Evolutionary conservation across 2,797 vertebrate species (phyloP).

Genomic region (Gambelia wislizenii): DNA sequence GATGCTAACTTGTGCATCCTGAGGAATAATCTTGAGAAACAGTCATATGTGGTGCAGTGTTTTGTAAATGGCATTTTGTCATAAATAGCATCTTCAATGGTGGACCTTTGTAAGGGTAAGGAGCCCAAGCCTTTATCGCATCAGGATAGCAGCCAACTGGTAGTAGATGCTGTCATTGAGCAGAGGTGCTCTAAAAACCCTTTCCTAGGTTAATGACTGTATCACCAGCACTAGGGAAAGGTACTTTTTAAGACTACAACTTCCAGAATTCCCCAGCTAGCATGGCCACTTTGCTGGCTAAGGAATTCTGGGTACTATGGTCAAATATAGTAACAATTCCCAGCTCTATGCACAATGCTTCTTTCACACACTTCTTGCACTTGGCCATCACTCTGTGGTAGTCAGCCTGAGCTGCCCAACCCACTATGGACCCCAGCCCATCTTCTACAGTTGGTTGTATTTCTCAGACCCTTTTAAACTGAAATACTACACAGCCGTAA

Average conservation of each 20-base stretch:
- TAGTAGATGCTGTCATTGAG: neutral
- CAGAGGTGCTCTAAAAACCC: neutral
- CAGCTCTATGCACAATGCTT: too few species aligned
- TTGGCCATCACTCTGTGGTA: neutral
- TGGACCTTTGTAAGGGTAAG: neutral
- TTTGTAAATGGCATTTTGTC: neutral
- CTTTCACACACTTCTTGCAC: neutral
- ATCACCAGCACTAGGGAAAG: too few species aligned
- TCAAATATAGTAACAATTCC: too few species aligned
- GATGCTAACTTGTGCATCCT: neutral
- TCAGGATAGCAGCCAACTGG: neutral
- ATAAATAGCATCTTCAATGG: too few species aligned
- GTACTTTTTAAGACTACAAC: too few species aligned
- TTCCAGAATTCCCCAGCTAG: too few species aligned
- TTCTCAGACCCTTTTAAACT: neutral
- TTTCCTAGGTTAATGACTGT: neutral
- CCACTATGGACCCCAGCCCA: neutral
- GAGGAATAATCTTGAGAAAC: neutral
- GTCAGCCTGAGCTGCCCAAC: neutral
- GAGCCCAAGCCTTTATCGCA: neutral
- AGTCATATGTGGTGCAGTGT: neutral
- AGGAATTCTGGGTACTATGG: too few species aligned
- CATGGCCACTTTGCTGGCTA: too few species aligned
- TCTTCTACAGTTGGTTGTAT: slow-evolving; percentile 1
- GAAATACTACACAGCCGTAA: neutral